A percentile compares a stretch with the other conserved stretches of the same genome.
Evolutionary conservation across 92 coral and sea anemone species (phyloP).

Genomic region (Umimayanthus kanabou): DNA sequence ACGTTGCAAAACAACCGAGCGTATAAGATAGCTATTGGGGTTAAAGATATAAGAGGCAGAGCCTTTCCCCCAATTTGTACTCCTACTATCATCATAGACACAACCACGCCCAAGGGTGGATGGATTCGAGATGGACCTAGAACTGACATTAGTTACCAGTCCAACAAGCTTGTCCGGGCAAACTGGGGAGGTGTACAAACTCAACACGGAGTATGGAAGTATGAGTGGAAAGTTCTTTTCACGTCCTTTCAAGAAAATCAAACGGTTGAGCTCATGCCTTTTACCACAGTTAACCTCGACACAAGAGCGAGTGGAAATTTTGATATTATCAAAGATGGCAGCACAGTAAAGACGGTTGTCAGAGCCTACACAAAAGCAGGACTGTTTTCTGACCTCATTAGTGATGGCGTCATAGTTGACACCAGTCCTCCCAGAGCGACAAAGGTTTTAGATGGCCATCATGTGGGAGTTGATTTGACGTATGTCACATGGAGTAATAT

Average conservation of each 20-base stretch:
- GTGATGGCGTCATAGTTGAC: constrained; percentile 87
- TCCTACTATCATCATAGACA: constrained; percentile 69
- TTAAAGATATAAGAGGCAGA: constrained; percentile 64
- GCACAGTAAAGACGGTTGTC: constrained; percentile 41
- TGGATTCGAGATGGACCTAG: constrained; percentile 88
- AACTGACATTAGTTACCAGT: constrained; percentile 77
- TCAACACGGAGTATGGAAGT: constrained; percentile 72
- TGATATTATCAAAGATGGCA: constrained; percentile 21
- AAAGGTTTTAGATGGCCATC: constrained; percentile 66
- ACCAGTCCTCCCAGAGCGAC: constrained; percentile 71
- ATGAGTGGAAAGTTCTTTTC: constrained; percentile 75
- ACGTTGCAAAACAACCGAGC: constrained; percentile 52
- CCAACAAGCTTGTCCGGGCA: constrained; percentile 67
- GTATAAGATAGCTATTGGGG: constrained; percentile 77
- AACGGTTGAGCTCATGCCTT: constrained; percentile 49
- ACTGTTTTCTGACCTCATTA: constrained; percentile 68
- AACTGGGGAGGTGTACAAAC: constrained; percentile 93
- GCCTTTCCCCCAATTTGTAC: constrained; percentile 68
- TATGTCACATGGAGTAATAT: constrained; percentile 78
- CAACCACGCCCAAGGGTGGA: constrained; percentile 77
- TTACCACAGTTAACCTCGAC: constrained; percentile 58
- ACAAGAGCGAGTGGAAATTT: constrained; percentile 64
- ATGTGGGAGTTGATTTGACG: constrained; percentile 54
- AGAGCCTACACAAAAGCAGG: constrained; percentile 90
- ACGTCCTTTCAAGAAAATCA: constrained; percentile 42